Percentiles rank a stretch among this genome's conserved stretches.
phyloP scores from a whole-genome alignment of 1,140 invertebrate genomes.

The Xylocopa sonorina region DNA sequence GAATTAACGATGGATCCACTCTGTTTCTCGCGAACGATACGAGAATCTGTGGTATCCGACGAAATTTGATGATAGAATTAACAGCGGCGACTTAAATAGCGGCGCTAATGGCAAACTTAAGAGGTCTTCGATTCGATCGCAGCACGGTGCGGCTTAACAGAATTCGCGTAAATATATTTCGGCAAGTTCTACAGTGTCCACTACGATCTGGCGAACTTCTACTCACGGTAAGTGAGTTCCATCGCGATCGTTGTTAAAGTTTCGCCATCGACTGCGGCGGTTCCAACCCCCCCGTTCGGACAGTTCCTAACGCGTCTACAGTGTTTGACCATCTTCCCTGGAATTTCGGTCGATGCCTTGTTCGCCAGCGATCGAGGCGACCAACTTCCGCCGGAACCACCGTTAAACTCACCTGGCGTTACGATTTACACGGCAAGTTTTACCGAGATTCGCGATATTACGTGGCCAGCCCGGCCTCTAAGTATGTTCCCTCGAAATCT shows the following conservation, averaged over 20 bases:
- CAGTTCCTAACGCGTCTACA: slow-evolving; percentile 4
- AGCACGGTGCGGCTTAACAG: not conserved
- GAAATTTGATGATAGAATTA: too few species aligned
- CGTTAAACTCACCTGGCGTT: not conserved
- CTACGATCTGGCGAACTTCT: slow-evolving; percentile 9
- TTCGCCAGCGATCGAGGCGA: not conserved
- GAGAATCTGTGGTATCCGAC: too few species aligned
- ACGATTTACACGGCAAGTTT: not conserved
- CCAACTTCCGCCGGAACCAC: not conserved
- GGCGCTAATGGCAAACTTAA: too few species aligned
- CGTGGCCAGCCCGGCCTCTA: not conserved
- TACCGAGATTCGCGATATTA: not conserved
- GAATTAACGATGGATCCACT: too few species aligned
- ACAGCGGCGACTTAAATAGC: too few species aligned
- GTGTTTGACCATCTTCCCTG: not conserved
- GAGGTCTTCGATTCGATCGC: too few species aligned
- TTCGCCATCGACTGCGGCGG: not conserved
- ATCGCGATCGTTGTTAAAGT: slow-evolving; percentile 31
- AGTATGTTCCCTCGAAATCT: not conserved
- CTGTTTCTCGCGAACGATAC: too few species aligned
- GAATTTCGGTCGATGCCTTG: not conserved
- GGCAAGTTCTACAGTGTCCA: not conserved
- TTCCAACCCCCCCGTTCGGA: too few species aligned
- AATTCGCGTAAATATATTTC: not conserved
- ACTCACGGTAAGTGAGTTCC: not conserved